Percentiles rank a stretch among this genome's conserved stretches.
These are phyloP conservation scores for Lycia hirtaria DNA, from an alignment of 2,888 invertebrate genomes.

Conservation along the genomic window DNA sequence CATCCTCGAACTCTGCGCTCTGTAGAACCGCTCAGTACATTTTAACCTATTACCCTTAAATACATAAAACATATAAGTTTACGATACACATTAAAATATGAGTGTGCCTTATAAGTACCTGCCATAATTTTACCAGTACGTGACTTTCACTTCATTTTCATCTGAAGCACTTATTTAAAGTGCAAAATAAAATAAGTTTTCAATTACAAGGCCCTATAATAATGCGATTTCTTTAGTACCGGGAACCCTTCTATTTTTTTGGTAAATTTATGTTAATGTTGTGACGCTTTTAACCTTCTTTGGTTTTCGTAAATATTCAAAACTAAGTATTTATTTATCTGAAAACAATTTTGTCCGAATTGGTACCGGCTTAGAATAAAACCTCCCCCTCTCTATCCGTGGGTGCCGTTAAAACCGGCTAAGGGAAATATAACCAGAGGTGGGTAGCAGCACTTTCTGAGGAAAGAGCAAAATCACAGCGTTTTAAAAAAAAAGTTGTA, in stretches of 20 bases:
- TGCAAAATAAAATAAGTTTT: constrained; percentile 17
- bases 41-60: constrained; percentile 3
- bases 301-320: neutral
- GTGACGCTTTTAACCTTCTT: neutral
- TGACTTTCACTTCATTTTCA: constrained; percentile 8
- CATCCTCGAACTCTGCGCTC: too few relatives aligned
- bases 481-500: too few relatives aligned
- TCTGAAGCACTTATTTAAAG: constrained; percentile 18
- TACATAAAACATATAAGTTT: constrained; percentile 4
- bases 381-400: too few relatives aligned
- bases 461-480: too few relatives aligned
- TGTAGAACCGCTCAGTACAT: neutral
- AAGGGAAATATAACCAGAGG: too few relatives aligned
- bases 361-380: too few relatives aligned
- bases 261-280: constrained; percentile 1
- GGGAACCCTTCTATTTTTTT: constrained; percentile 5
- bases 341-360: too few relatives aligned
- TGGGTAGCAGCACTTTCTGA: too few relatives aligned
- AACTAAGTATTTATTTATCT: too few relatives aligned
- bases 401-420: too few relatives aligned
- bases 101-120: neutral
- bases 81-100: constrained; percentile 12
- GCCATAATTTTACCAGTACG: constrained; percentile 14
- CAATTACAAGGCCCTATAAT: constrained; percentile 7
- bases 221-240: constrained; percentile 9